Evolutionary conservation across 92 coral and sea anemone species (phyloP).

Genomic region (Phenganax stokvisi): DNA sequence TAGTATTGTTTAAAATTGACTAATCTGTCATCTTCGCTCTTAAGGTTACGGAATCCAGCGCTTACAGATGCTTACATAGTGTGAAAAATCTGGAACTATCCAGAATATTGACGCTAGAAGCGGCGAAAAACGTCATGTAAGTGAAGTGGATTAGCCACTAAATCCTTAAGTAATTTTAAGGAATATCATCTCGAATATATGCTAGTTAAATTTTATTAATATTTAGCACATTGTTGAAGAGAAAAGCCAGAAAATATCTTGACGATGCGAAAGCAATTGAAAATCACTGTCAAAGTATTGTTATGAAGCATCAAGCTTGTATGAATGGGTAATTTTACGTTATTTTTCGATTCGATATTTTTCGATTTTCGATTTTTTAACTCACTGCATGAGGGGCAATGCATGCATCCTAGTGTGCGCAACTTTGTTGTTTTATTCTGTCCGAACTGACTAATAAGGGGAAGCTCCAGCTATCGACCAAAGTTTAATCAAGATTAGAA

Average conservation of each 20-base stretch:
- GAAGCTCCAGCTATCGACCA: too few species aligned
- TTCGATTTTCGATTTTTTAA: too few species aligned
- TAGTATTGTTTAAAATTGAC: not conserved
- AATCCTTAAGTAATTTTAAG: not conserved
- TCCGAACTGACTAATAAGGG: too few species aligned
- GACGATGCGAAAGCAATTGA: constrained; percentile 36
- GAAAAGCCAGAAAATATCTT: constrained; percentile 35
- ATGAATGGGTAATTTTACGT: constrained; percentile 25
- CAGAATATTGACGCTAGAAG: constrained; percentile 54
- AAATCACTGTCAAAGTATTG: constrained; percentile 27
- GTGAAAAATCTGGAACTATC: constrained; percentile 51
- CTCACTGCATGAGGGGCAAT: too few species aligned
- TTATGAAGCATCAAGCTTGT: constrained; percentile 34
- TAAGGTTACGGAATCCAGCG: constrained; percentile 64
- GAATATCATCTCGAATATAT: not conserved
- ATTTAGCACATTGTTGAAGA: constrained; percentile 28
- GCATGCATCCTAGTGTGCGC: too few species aligned
- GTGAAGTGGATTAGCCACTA: constrained; percentile 13
- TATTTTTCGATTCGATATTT: too few species aligned
- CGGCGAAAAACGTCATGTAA: constrained; percentile 63
- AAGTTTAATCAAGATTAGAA: too few species aligned
- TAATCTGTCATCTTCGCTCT: not conserved
- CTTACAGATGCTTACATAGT: constrained; percentile 61
- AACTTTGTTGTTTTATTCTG: too few species aligned
- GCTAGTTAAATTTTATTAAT: not conserved